Evolutionary conservation across 2,797 vertebrate species (phyloP), one percentile per base, ranked within the genome.

Genomic region (Lates japonicus): DNA sequence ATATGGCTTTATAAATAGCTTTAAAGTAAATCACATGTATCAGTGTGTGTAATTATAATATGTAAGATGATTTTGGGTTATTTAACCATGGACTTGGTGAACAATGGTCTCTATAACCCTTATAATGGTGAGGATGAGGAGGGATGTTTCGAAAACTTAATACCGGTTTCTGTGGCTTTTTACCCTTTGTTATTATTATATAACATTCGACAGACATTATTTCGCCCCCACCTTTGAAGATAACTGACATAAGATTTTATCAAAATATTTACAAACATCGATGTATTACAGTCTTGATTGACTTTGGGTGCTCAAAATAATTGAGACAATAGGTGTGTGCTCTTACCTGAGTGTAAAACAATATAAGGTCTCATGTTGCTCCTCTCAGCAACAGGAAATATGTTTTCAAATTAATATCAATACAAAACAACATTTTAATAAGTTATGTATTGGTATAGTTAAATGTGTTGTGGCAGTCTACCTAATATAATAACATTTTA

Each of bases 401-500:
- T 14, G 14, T 42, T 14, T 13, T 13, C 41, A 42, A 42, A 42
- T 13, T 42, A 14, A 52, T 25, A 44, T 20, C 5, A 20, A 31
- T 33, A 54, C 5, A 73, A 73, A 74, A 71, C 13, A 51, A 17
- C 14, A 55, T 59, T 13, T 14, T 16, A 69, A 49, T 6, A 49
- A 16, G 20, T 25, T 4, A 22, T 17, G 11, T 39, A 13, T 37
- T 33, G n/a, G 73, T 74, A 41, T 77, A 31, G 13, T 52, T 20
- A 31, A 48, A 42, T 42, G 2, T 62, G 51, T 44, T 51, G 22
- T 22, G 49, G 29, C 17, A 62, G 13, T 49, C 20, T 41, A 22
- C 11, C 29, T 49, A 37, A 37, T 29, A 29, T 55, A 49, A 35
- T 51, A 33, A 58, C 8, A 62, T 59, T 55, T 46, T 48, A 57